Base-by-base conservation (phyloP, 2,888 invertebrate species). In the Pachymerium ferrugineum region DNA sequence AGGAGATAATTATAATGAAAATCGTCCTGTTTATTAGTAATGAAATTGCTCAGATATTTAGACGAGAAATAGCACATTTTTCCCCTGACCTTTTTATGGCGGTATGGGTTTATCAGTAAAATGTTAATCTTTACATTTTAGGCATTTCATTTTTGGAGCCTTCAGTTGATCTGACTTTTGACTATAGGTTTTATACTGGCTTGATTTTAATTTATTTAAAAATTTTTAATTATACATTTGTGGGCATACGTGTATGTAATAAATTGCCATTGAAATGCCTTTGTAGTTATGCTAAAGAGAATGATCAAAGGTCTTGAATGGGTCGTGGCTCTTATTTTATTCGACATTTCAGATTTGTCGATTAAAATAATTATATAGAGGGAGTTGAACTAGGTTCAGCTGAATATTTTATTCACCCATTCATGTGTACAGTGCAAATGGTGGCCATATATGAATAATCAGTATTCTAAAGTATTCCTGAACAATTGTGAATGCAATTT, bases 201-300 rank as follows among this genome's bases (percentile, higher is more conserved):
- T 38, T n/a, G n/a, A n/a, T 2, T 38, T 38, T 38, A 2, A n/a
- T 38, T 6, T n/a, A n/a, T n/a, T n/a, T n/a, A n/a, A 38, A 38
- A n/a, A 38, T 38, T 47, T 47, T n/a, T n/a, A n/a, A n/a, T n/a
- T 47, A 42, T 47, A 19, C 6, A 14, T 47, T 47, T 47, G 1
- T 47, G 47, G 47, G 47, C n/a, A 47, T 47, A 47, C 16, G 22
- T 3, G 1, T 47, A 47, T 38, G 2, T n/a, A 38, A n/a, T 38
- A 38, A 47, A 47, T 22, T 47, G 47, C 47, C 47, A 47, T 47
- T 16, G 47, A 47, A 47, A 47, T 47, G 47, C 47, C 47, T 47
- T 47, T 47, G 47, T 47, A 47, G 16, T 16, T 19, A 2, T 1
- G 16, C 19, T 22, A 14, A 47, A 16, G 16, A 3, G 47, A n/a